A percentile compares a stretch with the other conserved stretches of the same genome.
Evolutionary conservation across 2,113 vertebrate genomes (phyloP).

Genomic region (Halichoeres trimaculatus): DNA sequence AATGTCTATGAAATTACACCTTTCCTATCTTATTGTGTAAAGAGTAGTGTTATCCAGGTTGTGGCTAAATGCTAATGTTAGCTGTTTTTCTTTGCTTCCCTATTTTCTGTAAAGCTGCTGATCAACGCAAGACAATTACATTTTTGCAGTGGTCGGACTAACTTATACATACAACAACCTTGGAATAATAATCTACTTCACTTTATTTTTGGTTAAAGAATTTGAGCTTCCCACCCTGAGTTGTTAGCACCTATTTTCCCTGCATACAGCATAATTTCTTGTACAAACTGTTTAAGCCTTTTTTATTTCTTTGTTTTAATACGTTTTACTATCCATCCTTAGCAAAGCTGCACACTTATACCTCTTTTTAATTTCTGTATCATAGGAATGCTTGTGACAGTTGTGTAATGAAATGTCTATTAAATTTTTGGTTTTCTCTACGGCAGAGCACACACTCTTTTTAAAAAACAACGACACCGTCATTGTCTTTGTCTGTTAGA

Average conservation of each 20-base stretch:
- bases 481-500: conserved; percentile 1
- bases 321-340: not conserved
- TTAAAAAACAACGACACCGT: conserved; percentile 16
- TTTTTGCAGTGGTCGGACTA: not conserved
- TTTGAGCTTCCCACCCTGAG: not conserved
- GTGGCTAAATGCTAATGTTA: no score
- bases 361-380: not conserved
- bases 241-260: conserved; percentile 11
- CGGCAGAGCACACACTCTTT: conserved; percentile 1
- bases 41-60: no score
- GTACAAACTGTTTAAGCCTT: conserved; percentile 8
- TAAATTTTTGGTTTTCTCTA: conserved; percentile 14
- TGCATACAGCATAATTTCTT: conserved; percentile 8
- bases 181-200: not conserved
- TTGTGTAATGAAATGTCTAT: not conserved
- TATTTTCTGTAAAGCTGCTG: not conserved
- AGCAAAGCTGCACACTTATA: not conserved
- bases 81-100: not conserved
- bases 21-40: no score
- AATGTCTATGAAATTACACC: no score
- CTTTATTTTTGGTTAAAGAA: not conserved
- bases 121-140: not conserved
- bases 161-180: not conserved
- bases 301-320: conserved; percentile 1
- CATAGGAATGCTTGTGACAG: conserved; percentile 22